These are phyloP conservation scores for Hippocampus mohnikei DNA, from an alignment of 2,113 vertebrate genomes.

Conservation along the genomic window DNA sequence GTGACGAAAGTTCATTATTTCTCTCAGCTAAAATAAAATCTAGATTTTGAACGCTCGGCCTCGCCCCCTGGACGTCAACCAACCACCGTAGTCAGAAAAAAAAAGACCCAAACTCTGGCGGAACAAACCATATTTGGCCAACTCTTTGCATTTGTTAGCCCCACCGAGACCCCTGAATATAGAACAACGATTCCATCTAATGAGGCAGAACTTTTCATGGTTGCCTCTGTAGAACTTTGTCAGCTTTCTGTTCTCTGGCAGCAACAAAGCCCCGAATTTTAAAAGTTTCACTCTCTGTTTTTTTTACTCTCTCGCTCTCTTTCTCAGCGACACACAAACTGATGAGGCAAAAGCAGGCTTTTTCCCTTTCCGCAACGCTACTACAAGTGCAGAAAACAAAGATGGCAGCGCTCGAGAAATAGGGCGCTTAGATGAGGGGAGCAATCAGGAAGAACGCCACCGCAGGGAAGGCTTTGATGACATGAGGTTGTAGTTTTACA, in stretches of 20 bases:
- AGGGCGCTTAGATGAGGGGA: constrained; percentile 66
- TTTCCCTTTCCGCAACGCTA: constrained; percentile 53
- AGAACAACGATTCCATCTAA: constrained; percentile 70
- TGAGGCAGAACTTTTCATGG: constrained; percentile 69
- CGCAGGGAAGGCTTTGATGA: constrained; percentile 63
- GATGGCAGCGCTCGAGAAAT: constrained; percentile 63
- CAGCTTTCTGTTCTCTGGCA: constrained; percentile 70
- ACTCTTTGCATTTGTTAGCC: constrained; percentile 59
- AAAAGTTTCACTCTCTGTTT: constrained; percentile 50
- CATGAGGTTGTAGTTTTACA: constrained; percentile 65
- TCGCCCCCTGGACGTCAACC: constrained; percentile 19
- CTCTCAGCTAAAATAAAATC: constrained; percentile 26
- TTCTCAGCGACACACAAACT: constrained; percentile 56
- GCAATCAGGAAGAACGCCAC: constrained; percentile 67
- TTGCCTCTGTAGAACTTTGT: constrained; percentile 68
- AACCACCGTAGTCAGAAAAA: constrained; percentile 47
- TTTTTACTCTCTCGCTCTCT: constrained; percentile 35
- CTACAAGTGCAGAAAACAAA: constrained; percentile 61
- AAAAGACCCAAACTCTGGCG: constrained; percentile 50
- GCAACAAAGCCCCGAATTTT: constrained; percentile 60
- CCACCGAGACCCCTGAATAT: constrained; percentile 70
- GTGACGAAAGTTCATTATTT: constrained; percentile 9
- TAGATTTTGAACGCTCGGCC: constrained; percentile 30
- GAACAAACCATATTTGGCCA: constrained; percentile 60
- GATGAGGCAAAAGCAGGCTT: constrained; percentile 50